Conservation (phyloP, 1,140 invertebrate genomes). For the Augochlora pura region DNA sequence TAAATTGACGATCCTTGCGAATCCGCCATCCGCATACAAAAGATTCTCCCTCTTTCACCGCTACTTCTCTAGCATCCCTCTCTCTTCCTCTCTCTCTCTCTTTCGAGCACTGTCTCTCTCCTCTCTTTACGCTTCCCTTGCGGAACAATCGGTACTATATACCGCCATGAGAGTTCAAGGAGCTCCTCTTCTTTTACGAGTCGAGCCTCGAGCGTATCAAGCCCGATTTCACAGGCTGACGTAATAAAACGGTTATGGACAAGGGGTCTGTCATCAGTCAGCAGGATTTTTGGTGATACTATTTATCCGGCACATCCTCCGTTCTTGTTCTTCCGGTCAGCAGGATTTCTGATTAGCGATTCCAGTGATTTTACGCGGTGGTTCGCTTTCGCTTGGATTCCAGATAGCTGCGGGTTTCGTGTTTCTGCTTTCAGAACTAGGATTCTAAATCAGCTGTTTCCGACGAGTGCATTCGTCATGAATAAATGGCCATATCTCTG, state of each 20-base stretch:
- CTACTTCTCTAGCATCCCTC: conserved; percentile 2
- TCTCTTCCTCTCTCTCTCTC: background rate
- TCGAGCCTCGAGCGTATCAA: background rate
- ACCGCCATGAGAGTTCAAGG: conserved; percentile 20
- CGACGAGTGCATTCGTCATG: too few relatives aligned
- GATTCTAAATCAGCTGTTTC: too few relatives aligned
- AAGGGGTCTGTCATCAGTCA: conserved; percentile 14
- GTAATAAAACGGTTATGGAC: conserved; percentile 12
- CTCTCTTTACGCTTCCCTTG: background rate
- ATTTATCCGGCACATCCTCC: background rate
- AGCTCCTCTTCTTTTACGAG: conserved; percentile 31
- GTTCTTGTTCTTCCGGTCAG: background rate
- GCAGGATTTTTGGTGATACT: background rate
- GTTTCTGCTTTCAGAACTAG: too few relatives aligned
- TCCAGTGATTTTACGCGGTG: background rate
- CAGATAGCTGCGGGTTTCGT: background rate
- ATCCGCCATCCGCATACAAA: conserved; percentile 62
- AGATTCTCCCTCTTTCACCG: conserved; percentile 11
- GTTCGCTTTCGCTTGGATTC: background rate
- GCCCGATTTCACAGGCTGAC: conserved; percentile 2
- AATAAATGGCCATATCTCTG: too few relatives aligned
- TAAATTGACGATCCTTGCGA: conserved; percentile 60
- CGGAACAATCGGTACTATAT: conserved; percentile 38
- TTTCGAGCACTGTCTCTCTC: background rate
- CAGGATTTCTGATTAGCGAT: background rate